Evolutionary conservation across 2,888 invertebrate species (phyloP).

Genomic region (Seira musarum): DNA sequence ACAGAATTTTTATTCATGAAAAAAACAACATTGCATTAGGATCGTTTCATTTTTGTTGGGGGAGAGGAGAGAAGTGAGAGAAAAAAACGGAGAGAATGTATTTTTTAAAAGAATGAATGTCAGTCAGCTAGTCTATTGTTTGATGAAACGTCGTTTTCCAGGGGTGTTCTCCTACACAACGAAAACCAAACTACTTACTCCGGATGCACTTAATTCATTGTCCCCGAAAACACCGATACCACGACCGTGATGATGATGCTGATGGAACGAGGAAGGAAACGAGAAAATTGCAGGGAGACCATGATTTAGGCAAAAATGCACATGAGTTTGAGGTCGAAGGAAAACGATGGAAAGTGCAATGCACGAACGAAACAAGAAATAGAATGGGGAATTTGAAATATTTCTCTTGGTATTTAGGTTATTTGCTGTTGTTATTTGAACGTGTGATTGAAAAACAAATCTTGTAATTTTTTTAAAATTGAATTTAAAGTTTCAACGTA

Average conservation of each 20-base stretch:
- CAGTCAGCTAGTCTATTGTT: conserved; percentile 35
- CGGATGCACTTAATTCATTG: conserved; percentile 59
- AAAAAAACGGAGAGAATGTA: conserved; percentile 11
- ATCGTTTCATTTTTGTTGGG: conserved; percentile 20
- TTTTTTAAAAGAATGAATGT: conserved; percentile 35
- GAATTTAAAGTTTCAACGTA: too few relatives aligned
- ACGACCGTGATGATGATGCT: conserved; percentile 33
- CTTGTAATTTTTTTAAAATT: too few relatives aligned
- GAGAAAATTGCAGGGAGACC: neutral
- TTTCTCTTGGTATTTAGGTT: too few relatives aligned
- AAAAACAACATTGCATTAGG: too few relatives aligned
- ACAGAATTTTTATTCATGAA: too few relatives aligned
- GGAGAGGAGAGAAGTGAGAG: conserved; percentile 36
- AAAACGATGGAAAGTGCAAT: conserved; percentile 17
- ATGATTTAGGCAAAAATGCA: too few relatives aligned
- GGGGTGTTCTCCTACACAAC: conserved; percentile 51
- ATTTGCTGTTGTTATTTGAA: too few relatives aligned
- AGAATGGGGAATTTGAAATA: too few relatives aligned
- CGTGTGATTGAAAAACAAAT: too few relatives aligned
- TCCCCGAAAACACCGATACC: conserved; percentile 38
- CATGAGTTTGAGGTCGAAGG: too few relatives aligned
- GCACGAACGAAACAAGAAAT: conserved; percentile 28
- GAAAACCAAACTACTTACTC: conserved; percentile 18
- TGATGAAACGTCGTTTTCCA: conserved; percentile 48
- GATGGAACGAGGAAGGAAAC: conserved; percentile 29